Percentiles rank a stretch among this genome's conserved stretches.
Conservation (phyloP, 2,797 vertebrate species). For the Phoxinus dragarum region DNA sequence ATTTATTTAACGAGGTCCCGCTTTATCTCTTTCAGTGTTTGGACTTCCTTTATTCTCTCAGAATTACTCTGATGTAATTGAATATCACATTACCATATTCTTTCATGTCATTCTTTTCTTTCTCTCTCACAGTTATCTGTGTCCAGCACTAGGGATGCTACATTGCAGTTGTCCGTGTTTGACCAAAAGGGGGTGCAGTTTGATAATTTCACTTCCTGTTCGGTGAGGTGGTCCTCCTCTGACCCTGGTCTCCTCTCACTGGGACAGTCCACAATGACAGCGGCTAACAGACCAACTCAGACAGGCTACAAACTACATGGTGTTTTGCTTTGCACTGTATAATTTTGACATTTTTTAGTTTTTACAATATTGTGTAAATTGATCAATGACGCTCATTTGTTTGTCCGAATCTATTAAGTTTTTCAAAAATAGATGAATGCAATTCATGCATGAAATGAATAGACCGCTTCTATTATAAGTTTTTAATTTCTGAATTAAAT, state of each 20-base stretch:
- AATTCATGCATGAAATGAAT: neutral
- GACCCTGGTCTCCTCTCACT: conserved; percentile 70
- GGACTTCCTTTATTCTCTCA: conserved; percentile 16
- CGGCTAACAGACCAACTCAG: conserved; percentile 69
- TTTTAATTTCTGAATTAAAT: neutral
- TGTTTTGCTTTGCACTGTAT: conserved; percentile 33
- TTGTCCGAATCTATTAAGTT: neutral
- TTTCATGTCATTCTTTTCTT: neutral
- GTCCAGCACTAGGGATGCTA: conserved; percentile 64
- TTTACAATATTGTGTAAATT: neutral
- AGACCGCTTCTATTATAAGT: neutral
- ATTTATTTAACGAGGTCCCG: conserved; percentile 12
- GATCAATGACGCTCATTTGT: neutral
- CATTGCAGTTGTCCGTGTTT: conserved; percentile 69
- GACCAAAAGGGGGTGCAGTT: conserved; percentile 75
- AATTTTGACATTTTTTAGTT: conserved; percentile 3
- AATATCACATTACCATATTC: conserved; percentile 22
- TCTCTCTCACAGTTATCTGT: conserved; percentile 66
- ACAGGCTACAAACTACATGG: conserved; percentile 67
- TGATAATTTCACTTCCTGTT: conserved; percentile 73
- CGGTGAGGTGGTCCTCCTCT: conserved; percentile 73
- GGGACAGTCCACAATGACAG: conserved; percentile 60
- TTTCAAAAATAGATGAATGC: neutral
- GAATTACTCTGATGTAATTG: conserved; percentile 31
- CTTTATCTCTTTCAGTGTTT: conserved; percentile 39